A percentile compares a stretch with the other conserved stretches of the same genome.
These are phyloP conservation scores for Periophthalmus magnuspinnatus DNA, from an alignment of 2,797 vertebrate genomes.

Conservation along the genomic window DNA sequence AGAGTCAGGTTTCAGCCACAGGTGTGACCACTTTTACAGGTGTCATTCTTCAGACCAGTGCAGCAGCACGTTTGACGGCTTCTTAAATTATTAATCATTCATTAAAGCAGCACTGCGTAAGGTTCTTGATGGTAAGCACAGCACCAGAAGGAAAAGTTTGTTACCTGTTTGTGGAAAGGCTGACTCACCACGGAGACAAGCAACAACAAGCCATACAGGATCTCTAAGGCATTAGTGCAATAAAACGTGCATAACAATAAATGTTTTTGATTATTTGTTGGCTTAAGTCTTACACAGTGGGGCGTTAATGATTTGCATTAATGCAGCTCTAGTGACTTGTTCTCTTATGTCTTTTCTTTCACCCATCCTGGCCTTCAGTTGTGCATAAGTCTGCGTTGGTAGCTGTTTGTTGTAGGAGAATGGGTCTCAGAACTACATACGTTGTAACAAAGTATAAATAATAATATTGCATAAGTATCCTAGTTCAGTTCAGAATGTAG, in stretches of 20 bases:
- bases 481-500: not conserved
- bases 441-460: conserved; percentile 6
- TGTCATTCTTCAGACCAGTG: not conserved
- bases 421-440: not conserved
- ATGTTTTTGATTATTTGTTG: no score
- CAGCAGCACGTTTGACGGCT: no score
- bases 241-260: no score
- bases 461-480: not conserved
- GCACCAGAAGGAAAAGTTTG: no score
- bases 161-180: no score
- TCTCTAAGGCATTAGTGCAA: no score
- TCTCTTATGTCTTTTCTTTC: not conserved
- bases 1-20: conserved; percentile 24
- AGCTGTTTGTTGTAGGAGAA: not conserved
- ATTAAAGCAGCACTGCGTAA: not conserved
- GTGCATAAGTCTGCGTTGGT: not conserved
- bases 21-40: not conserved
- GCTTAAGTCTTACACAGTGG: no score
- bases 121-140: no score
- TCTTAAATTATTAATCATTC: not conserved
- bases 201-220: no score
- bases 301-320: not conserved
- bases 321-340: not conserved
- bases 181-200: no score
- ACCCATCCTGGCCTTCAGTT: not conserved